Base-by-base conservation (phyloP, 2,888 invertebrate genomes). In the Hydroisotoma schaefferi region DNA sequence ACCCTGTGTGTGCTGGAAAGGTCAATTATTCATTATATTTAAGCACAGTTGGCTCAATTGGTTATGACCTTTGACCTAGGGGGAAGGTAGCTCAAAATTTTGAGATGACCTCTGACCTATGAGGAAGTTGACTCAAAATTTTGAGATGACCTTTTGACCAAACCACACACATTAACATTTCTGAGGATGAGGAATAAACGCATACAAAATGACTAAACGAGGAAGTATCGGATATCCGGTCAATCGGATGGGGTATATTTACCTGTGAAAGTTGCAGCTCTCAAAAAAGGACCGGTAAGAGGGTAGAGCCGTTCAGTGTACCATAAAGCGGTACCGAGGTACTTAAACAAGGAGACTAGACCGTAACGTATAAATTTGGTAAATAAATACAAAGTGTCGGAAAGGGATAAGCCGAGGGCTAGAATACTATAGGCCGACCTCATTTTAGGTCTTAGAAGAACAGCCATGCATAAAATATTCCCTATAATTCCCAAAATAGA, bases 291-390 rank as follows among this genome's bases (percentile, higher is more conserved):
- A 12, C 68, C 68, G 26, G 55, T 18, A 26, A 68, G 59, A 3
- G 68, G 68, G 33, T 68, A 68, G 27, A 65, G 58, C 3, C 63
- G 53, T 43, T 68, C 61, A n/a, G 65, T 65, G 48, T 68, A 68
- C 10, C 57, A 47, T 23, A 57, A 56, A 48, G 63, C 60, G 4
- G 61, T 12, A 18, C 55, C 40, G 47, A 55, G 57, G 20, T 63
- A 48, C 3, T 55, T 55, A 55, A 68, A 68, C 46, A 63, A 27
- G 12, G 68, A 68, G 28, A 61, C 38, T 0, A 68, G 29, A 25
- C 63, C 68, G 40, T 68, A 68, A 38, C 68, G 52, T 18, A 65
- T 38, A 37, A 68, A 40, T 22, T 68, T 65, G 0, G 61, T 63
- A 6, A 68, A 52, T 5, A 68, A 53, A 49, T 65, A 68, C 2